phyloP scores from a whole-genome alignment of 1,140 invertebrate genomes.

The Drosophila orosa region DNA sequence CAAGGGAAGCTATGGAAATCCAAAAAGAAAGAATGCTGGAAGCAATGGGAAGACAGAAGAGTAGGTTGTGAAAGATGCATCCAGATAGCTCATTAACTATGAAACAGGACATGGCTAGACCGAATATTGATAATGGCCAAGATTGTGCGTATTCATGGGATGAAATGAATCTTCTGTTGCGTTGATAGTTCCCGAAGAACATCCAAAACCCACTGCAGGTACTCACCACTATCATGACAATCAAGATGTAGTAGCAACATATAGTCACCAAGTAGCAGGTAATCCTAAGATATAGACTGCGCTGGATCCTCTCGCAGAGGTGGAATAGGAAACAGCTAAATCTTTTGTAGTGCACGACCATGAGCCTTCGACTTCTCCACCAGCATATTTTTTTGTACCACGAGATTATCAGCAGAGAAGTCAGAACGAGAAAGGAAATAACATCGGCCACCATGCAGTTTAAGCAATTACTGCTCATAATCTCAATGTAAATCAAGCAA shows the following conservation, averaged over 20 bases:
- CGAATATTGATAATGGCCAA: too few relatives aligned
- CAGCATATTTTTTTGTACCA: slow-evolving; percentile 84
- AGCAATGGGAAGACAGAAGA: neutral
- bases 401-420: slow-evolving; percentile 69
- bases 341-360: slow-evolving; percentile 86
- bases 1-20: neutral
- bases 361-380: slow-evolving; percentile 84
- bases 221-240: slow-evolving; percentile 87
- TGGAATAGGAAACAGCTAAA: slow-evolving; percentile 86
- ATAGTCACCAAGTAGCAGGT: slow-evolving; percentile 71
- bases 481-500: slow-evolving; percentile 23
- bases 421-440: slow-evolving; percentile 35
- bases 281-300: slow-evolving; percentile 28
- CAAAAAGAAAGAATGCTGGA: neutral
- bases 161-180: too few relatives aligned
- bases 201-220: too few relatives aligned
- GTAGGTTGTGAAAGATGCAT: too few relatives aligned
- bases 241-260: slow-evolving; percentile 86
- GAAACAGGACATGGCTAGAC: too few relatives aligned
- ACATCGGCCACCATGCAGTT: neutral
- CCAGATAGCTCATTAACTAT: too few relatives aligned
- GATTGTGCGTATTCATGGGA: too few relatives aligned
- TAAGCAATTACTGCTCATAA: neutral
- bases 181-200: too few relatives aligned
- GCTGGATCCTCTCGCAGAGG: slow-evolving; percentile 33